Conservation (phyloP, 64 coral and sea anemone species). For the Stylophora pistillata region DNA sequence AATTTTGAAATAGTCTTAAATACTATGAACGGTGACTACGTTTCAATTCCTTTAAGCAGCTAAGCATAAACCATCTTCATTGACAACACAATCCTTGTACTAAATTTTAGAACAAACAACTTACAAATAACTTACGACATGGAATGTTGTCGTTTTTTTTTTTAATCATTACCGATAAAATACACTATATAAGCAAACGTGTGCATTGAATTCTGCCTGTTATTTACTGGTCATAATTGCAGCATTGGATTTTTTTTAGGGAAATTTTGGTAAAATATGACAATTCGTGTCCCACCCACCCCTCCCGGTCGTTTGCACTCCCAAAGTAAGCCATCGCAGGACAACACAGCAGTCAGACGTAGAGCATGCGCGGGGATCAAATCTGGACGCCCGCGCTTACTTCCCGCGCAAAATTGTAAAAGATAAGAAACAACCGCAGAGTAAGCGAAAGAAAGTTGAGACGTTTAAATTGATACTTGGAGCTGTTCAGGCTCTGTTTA, state of each 20-base stretch:
- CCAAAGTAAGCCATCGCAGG: neutral
- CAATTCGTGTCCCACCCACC: neutral
- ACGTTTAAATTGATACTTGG: too few species aligned
- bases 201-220: slow-evolving; percentile 17
- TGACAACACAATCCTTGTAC: too few species aligned
- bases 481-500: too few species aligned
- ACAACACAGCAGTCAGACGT: too few species aligned
- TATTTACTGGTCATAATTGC: slow-evolving; percentile 14
- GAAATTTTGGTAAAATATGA: slow-evolving; percentile 12
- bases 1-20: neutral
- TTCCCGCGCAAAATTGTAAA: too few species aligned
- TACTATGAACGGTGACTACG: neutral
- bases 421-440: too few species aligned
- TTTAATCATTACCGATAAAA: slow-evolving; percentile 35
- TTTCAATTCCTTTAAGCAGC: neutral
- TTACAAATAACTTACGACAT: slow-evolving; percentile 41
- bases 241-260: slow-evolving; percentile 11
- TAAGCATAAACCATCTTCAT: too few species aligned
- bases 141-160: slow-evolving; percentile 19
- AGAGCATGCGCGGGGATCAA: too few species aligned
- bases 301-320: neutral
- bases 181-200: slow-evolving; percentile 31
- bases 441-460: too few species aligned
- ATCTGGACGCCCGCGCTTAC: too few species aligned
- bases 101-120: neutral